A percentile compares a stretch with the other conserved stretches of the same genome.
Evolutionary conservation across 1,140 invertebrate genomes (phyloP).

Genomic region (Calliopsis andreniformis): DNA sequence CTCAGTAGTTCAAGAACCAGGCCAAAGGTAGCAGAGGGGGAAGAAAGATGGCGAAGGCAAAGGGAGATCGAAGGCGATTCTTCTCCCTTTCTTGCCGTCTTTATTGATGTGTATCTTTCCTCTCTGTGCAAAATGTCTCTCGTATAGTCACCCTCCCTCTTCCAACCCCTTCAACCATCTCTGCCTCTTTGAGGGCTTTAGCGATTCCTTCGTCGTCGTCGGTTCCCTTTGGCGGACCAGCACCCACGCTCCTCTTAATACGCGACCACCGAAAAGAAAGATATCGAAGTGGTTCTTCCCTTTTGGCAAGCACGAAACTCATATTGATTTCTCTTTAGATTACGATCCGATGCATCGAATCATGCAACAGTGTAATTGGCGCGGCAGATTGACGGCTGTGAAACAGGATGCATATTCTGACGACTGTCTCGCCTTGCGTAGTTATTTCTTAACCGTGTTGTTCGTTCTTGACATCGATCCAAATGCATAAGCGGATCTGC

Average conservation of each 20-base stretch:
- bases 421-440: too few relatives aligned
- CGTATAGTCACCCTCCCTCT: too few relatives aligned
- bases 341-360: too few relatives aligned
- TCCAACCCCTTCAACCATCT: too few relatives aligned
- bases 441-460: background rate
- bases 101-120: conserved; percentile 4
- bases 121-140: background rate
- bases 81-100: background rate
- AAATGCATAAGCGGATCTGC: background rate
- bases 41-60: too few relatives aligned
- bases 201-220: background rate
- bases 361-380: background rate
- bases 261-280: background rate
- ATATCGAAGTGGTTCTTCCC: background rate
- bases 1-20: background rate
- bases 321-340: background rate
- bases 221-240: background rate
- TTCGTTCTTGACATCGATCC: conserved; percentile 11
- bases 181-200: background rate
- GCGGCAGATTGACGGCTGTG: background rate
- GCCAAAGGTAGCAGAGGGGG: background rate
- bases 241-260: conserved; percentile 11
- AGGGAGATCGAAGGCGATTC: conserved; percentile 1
- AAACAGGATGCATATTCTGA: background rate
- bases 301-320: background rate